Conservation (phyloP, 2,797 vertebrate genomes). For the Miichthys miiuy region DNA sequence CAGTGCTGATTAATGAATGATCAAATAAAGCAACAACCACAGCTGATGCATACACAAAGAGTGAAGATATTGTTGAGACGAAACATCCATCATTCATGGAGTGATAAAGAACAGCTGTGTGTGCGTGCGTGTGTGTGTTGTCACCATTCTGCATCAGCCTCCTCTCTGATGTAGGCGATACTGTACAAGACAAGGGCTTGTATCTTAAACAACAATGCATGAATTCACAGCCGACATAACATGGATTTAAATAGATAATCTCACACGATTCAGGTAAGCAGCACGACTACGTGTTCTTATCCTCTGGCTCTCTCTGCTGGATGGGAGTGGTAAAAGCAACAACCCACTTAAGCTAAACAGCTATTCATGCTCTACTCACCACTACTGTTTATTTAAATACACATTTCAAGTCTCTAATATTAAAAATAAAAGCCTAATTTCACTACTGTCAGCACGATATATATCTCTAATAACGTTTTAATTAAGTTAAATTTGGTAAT, state of each 20-base stretch:
- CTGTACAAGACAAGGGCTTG: not conserved
- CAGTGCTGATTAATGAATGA: slow-evolving; percentile 39
- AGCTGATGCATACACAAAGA: slow-evolving; percentile 1
- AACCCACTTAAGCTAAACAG: not conserved
- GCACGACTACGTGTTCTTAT: slow-evolving; percentile 20
- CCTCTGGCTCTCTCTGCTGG: slow-evolving; percentile 74
- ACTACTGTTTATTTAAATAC: not conserved
- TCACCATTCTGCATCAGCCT: not conserved
- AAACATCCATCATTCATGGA: slow-evolving; percentile 10
- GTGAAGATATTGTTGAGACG: not conserved
- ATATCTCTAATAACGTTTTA: too few relatives aligned
- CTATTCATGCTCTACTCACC: too few relatives aligned
- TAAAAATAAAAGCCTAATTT: not conserved
- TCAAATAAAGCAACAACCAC: not conserved
- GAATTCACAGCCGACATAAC: slow-evolving; percentile 10
- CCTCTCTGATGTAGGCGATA: slow-evolving; percentile 25
- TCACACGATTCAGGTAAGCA: slow-evolving; percentile 7
- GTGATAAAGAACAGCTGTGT: slow-evolving; percentile 14
- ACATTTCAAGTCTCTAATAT: not conserved
- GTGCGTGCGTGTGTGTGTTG: not conserved
- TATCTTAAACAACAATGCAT: not conserved
- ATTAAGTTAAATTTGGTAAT: too few relatives aligned
- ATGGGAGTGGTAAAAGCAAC: not conserved
- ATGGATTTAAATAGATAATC: slow-evolving; percentile 37
- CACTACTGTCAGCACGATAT: not conserved